Conservation (phyloP, 2,888 invertebrate genomes). For the Endomychus coccineus region DNA sequence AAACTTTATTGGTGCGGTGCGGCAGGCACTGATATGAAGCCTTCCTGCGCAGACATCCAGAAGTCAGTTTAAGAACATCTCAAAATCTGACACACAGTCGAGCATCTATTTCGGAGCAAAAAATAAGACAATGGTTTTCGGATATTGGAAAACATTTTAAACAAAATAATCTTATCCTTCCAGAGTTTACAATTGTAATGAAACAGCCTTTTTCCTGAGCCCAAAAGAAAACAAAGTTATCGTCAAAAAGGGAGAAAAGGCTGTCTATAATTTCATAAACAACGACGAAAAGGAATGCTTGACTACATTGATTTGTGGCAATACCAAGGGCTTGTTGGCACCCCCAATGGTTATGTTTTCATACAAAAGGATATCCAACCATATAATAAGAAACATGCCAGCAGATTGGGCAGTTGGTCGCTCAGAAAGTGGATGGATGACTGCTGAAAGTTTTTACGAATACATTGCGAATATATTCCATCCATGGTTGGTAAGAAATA, state of each 20-base stretch:
- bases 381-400: no score
- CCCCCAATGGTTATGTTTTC: slow-evolving; percentile 27
- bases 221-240: slow-evolving; percentile 18
- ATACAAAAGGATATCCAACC: no score
- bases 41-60: slow-evolving; percentile 33
- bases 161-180: slow-evolving; percentile 9
- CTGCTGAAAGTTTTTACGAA: no score
- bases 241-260: slow-evolving; percentile 18
- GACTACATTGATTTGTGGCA: slow-evolving; percentile 26
- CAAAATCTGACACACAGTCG: slow-evolving; percentile 28
- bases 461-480: no score
- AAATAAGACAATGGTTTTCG: slow-evolving; percentile 27
- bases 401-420: no score
- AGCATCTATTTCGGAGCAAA: slow-evolving; percentile 28
- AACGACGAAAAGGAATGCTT: slow-evolving; percentile 26
- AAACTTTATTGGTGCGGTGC: slow-evolving; percentile 17
- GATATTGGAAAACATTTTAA: slow-evolving; percentile 11
- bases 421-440: no score
- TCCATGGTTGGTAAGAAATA: no score
- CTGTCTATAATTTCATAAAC: slow-evolving; percentile 17
- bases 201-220: slow-evolving; percentile 19
- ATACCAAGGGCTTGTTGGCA: slow-evolving; percentile 23
- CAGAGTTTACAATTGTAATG: slow-evolving; percentile 19
- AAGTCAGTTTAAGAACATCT: slow-evolving; percentile 25
- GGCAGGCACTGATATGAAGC: slow-evolving; percentile 33